Evolutionary conservation across 1,140 invertebrate genomes (phyloP), one percentile per base, ranked within the genome.

Genomic region (Cyclargus thomasi): DNA sequence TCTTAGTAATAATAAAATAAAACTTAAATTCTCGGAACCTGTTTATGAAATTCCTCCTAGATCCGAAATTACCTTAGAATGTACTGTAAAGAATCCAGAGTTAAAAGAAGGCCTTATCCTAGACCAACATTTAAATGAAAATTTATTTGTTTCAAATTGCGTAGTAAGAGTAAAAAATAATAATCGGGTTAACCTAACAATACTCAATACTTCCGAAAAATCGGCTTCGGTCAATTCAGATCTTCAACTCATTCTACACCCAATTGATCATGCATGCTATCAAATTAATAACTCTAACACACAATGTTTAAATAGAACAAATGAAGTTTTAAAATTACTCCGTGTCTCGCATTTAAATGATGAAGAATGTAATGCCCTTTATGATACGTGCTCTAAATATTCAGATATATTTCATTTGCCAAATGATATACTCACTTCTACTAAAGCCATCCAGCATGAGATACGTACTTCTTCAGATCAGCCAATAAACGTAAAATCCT

Each of bases 401-500:
- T 55, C 68, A 11, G 69, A 74, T 62, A 68, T 76, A 18, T 74
- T 76, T 53, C 67, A 68, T 35, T 18, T 71, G 65, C 68, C 70
- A 21, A 67, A 65, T n/a, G 68, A 74, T 18, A 8, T 47, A 29
- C 64, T 74, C 14, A 71, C 73, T 0, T 69, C 29, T 47, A 77
- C 73, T 11, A 20, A 67, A 36, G 67, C 36, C 17, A 47, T 70
- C 0, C 18, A 71, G 59, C 74, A 77, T 53, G 36, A 73, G 67
- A 77, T 77, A 8, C 63, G 63, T 62, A 73, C 71, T 16, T 68
- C 59, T 18, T 36, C 64, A 11, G 16, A 36, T 36, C 17, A 65
- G 2, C 70, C 64, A 17, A 64, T 71, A 11, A n/a, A 68, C 11
- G 53, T 62, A 2, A 81, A 81, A 73, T 72, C 71, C 4, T 90